phyloP scores from a whole-genome alignment of 2,888 invertebrate genomes.

The Nebria salina region DNA sequence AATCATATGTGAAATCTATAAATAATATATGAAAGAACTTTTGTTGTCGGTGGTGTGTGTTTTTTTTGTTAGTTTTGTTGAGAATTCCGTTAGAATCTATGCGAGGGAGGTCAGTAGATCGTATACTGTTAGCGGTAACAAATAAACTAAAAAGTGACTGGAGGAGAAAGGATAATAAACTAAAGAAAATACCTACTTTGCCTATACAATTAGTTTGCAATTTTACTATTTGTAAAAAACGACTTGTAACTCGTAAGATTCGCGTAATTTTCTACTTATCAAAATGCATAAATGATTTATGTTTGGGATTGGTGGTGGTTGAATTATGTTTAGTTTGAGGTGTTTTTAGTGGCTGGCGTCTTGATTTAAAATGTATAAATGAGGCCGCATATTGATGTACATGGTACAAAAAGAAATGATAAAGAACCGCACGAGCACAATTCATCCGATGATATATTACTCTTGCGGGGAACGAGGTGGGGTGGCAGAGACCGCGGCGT shows the following conservation, averaged over 20 bases:
- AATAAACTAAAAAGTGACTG: background rate
- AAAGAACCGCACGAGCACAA: background rate
- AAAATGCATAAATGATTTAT: too few relatives aligned
- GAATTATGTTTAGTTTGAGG: too few relatives aligned
- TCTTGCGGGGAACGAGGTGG: background rate
- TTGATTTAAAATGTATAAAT: background rate
- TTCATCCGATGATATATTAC: constrained; percentile 15
- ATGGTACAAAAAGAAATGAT: background rate
- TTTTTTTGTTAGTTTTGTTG: background rate
- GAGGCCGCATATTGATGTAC: too few relatives aligned
- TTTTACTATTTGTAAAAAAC: background rate
- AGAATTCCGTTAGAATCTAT: background rate
- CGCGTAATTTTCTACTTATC: too few relatives aligned
- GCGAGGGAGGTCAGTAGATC: background rate
- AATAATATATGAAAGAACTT: background rate
- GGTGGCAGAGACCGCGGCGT: constrained; percentile 9
- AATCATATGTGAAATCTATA: background rate
- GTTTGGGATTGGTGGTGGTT: too few relatives aligned
- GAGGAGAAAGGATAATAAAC: background rate
- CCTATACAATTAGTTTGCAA: background rate
- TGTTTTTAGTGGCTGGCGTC: background rate
- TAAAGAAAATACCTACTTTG: background rate
- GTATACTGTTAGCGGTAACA: background rate
- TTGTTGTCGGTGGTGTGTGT: background rate
- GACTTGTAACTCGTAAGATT: too few relatives aligned